These are phyloP conservation scores for Coptotermes formosanus DNA, from an alignment of 1,140 invertebrate species.

Conservation along the genomic window DNA sequence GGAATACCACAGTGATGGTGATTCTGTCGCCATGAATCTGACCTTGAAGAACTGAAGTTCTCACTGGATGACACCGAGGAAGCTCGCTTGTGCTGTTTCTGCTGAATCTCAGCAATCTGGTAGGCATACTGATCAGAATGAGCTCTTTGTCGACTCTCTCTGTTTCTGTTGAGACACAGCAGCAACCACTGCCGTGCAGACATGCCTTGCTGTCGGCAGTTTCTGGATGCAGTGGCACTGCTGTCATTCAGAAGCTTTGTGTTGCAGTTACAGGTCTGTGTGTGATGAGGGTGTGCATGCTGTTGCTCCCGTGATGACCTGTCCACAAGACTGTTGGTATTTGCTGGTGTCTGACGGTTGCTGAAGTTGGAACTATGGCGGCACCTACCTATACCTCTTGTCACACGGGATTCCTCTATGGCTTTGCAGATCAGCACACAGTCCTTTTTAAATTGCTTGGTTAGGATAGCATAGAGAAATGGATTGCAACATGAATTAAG, in stretches of 20 bases:
- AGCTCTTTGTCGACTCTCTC: slow-evolving; percentile 35
- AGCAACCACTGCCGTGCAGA: slow-evolving; percentile 48
- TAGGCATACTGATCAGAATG: slow-evolving; percentile 71
- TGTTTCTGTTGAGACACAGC: slow-evolving; percentile 43
- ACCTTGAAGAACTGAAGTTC: slow-evolving; percentile 81
- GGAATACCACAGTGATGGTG: slow-evolving; percentile 73
- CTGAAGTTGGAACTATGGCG: slow-evolving; percentile 86
- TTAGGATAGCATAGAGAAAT: slow-evolving; percentile 94
- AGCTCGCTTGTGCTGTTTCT: slow-evolving; percentile 70
- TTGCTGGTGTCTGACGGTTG: slow-evolving; percentile 82
- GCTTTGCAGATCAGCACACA: slow-evolving; percentile 93
- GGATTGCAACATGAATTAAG: slow-evolving; percentile 96
- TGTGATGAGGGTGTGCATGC: slow-evolving; percentile 48
- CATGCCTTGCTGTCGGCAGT: slow-evolving; percentile 29
- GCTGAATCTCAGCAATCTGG: slow-evolving; percentile 75
- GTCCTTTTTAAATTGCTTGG: slow-evolving; percentile 97
- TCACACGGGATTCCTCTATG: slow-evolving; percentile 89
- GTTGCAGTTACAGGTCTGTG: slow-evolving; percentile 68
- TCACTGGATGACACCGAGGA: slow-evolving; percentile 84
- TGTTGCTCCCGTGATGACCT: slow-evolving; percentile 68
- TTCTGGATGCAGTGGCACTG: slow-evolving; percentile 36
- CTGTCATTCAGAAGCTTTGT: slow-evolving; percentile 54
- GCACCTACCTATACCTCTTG: slow-evolving; percentile 80
- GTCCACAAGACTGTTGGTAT: slow-evolving; percentile 81
- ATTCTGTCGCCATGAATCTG: slow-evolving; percentile 77